These are phyloP conservation scores for Hyposoter didymator DNA, from an alignment of 2,888 invertebrate genomes.

Conservation along the genomic window DNA sequence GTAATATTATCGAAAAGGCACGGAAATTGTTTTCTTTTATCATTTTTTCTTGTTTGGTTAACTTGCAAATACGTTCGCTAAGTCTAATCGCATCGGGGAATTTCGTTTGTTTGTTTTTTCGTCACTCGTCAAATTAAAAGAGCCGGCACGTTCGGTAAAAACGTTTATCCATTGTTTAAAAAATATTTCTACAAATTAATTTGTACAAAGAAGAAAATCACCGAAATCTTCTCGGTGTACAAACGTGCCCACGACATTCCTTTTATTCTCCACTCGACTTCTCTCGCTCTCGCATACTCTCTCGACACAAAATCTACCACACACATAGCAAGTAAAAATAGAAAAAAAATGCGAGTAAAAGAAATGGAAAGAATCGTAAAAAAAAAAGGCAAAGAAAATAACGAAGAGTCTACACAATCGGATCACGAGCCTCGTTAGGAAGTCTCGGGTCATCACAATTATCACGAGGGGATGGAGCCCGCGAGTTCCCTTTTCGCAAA, in stretches of 20 bases:
- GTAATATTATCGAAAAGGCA: conserved; percentile 67
- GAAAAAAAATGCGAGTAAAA: conserved; percentile 42
- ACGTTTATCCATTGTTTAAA: conserved; percentile 27
- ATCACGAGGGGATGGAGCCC: conserved; percentile 65
- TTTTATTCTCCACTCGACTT: conserved; percentile 15
- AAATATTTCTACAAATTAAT: conserved; percentile 66
- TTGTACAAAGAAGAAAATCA: conserved; percentile 60
- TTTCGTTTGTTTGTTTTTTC: conserved; percentile 7
- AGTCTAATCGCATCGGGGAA: conserved; percentile 48
- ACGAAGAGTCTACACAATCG: conserved; percentile 58
- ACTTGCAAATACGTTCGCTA: conserved; percentile 45
- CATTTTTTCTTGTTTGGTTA: conserved; percentile 33
- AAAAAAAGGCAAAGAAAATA: conserved; percentile 39
- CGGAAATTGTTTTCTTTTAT: conserved; percentile 60
- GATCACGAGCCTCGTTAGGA: conserved; percentile 68
- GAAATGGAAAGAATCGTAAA: conserved; percentile 27
- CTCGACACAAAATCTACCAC: conserved; percentile 28
- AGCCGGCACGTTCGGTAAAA: conserved; percentile 37
- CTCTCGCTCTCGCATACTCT: conserved; percentile 7
- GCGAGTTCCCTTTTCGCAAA: conserved; percentile 67
- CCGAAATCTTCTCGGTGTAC: conserved; percentile 29
- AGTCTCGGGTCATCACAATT: conserved; percentile 67
- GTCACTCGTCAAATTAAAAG: conserved; percentile 30
- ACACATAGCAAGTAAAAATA: background rate
- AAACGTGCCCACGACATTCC: conserved; percentile 43